Conservation (phyloP, 2,888 invertebrate species). For the Formica aserva region DNA sequence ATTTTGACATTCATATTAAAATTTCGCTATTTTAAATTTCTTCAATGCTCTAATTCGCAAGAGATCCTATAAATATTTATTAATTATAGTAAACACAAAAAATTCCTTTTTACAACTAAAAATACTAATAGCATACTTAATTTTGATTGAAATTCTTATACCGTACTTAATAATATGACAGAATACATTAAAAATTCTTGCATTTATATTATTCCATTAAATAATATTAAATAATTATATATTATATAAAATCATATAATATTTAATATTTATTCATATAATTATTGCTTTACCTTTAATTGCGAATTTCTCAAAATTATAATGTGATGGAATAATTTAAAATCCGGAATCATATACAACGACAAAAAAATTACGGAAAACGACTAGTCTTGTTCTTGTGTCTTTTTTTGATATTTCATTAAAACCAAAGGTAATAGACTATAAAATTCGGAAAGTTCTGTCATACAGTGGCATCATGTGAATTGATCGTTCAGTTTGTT, state of each 20-base stretch:
- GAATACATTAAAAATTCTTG: neutral
- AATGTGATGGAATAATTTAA: neutral
- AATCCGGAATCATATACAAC: neutral
- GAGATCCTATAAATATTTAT: no score
- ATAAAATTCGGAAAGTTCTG: neutral
- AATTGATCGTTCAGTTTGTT: slow-evolving; percentile 5
- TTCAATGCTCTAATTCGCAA: no score
- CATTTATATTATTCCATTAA: neutral
- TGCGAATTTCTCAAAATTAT: neutral
- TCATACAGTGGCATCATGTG: neutral
- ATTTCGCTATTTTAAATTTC: no score
- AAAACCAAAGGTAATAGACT: neutral
- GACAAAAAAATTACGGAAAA: neutral
- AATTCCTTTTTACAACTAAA: no score
- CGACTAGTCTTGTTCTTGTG: no score
- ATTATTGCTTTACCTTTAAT: no score
- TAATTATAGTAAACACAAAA: no score
- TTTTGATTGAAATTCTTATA: neutral
- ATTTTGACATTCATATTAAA: no score
- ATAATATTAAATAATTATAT: no score
- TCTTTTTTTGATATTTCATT: neutral
- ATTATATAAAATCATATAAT: no score
- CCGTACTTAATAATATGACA: neutral
- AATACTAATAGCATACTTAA: neutral
- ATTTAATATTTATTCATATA: no score